These are phyloP conservation scores for Monomorium pharaonis DNA, from an alignment of 1,140 invertebrate genomes.

Conservation along the genomic window DNA sequence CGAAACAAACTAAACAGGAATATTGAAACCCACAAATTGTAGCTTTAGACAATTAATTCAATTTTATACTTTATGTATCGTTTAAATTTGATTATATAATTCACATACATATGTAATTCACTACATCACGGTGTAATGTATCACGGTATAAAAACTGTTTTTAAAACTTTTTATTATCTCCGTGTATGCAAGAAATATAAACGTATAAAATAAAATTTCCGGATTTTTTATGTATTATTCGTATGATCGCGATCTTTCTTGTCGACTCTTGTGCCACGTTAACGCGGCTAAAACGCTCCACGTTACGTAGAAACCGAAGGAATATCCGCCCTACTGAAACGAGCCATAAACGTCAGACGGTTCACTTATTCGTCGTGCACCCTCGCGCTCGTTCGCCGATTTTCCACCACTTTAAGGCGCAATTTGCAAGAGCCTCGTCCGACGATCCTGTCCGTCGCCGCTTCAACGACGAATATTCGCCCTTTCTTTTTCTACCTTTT, in stretches of 20 bases:
- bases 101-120: not conserved
- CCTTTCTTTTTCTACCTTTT: conserved; percentile 45
- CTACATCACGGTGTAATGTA: too few species aligned
- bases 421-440: conserved; percentile 58
- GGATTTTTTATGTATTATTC: not conserved
- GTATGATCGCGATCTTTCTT: not conserved
- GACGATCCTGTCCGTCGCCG: conserved; percentile 26
- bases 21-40: not conserved
- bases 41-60: conserved; percentile 11
- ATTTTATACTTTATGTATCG: not conserved
- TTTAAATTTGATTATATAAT: not conserved
- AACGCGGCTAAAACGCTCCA: conserved; percentile 16
- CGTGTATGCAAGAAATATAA: not conserved
- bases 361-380: conserved; percentile 57
- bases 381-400: conserved; percentile 53
- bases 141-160: too few species aligned
- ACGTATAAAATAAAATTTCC: not conserved
- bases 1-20: not conserved
- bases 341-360: conserved; percentile 48
- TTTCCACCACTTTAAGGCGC: conserved; percentile 70
- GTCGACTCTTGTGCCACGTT: not conserved
- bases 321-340: not conserved
- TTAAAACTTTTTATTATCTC: not conserved
- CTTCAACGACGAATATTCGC: conserved; percentile 32
- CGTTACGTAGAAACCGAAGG: conserved; percentile 16